Evolutionary conservation across 64 coral and sea anemone genomes (phyloP).

Genomic region (Montipora sp.): DNA sequence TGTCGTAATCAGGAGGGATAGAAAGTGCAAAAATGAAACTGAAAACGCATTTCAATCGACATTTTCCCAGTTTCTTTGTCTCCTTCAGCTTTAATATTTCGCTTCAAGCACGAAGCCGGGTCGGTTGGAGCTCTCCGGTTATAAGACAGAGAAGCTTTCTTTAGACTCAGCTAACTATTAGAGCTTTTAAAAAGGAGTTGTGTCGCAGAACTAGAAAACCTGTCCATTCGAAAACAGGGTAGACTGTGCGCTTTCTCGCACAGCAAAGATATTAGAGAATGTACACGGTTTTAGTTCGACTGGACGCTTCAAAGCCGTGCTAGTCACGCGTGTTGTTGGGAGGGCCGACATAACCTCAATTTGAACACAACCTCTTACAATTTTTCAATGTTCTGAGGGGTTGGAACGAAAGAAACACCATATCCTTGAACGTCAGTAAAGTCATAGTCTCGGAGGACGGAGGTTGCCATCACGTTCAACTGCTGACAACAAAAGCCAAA

Average conservation of each 20-base stretch:
- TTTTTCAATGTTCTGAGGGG: background rate
- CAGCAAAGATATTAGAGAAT: constrained; percentile 36
- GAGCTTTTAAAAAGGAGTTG: background rate
- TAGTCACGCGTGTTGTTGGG: constrained; percentile 32
- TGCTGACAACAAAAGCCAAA: constrained; percentile 63
- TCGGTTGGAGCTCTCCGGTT: background rate
- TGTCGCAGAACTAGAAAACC: background rate
- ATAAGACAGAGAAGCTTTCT: background rate
- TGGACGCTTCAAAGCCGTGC: background rate
- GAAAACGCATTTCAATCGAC: background rate
- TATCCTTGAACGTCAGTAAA: background rate
- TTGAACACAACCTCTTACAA: background rate
- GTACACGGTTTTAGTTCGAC: background rate
- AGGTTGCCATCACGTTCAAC: constrained; percentile 41
- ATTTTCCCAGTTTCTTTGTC: constrained; percentile 13
- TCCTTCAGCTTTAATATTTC: background rate
- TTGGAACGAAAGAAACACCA: background rate
- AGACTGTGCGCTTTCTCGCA: background rate
- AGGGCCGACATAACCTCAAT: constrained; percentile 22
- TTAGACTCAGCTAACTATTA: background rate
- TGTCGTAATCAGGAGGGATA: background rate
- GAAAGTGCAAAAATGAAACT: constrained; percentile 12
- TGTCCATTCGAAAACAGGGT: background rate
- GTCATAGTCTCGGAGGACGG: background rate
- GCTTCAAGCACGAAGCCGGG: background rate